Evolutionary conservation across 2,888 invertebrate species (phyloP).

Genomic region (Agriopis aurantiaria): DNA sequence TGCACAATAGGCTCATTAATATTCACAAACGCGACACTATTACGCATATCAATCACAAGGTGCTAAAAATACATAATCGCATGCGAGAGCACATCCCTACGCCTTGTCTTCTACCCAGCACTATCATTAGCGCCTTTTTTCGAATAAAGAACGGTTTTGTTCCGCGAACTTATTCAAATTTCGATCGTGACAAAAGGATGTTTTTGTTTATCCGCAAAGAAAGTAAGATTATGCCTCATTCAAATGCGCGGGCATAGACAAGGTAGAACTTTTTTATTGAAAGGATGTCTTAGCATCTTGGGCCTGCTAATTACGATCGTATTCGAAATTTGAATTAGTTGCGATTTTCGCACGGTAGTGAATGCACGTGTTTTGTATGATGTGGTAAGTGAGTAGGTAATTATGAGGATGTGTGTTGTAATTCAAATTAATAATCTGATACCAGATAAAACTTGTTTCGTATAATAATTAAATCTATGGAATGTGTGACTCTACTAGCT

Average conservation of each 20-base stretch:
- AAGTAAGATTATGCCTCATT: constrained; percentile 60
- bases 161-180: constrained; percentile 70
- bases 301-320: constrained; percentile 71
- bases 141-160: constrained; percentile 40
- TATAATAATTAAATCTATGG: not conserved
- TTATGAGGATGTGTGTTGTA: constrained; percentile 60
- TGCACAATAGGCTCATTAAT: constrained; percentile 74
- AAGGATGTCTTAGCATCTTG: constrained; percentile 25
- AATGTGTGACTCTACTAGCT: not conserved
- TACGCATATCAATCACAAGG: constrained; percentile 85
- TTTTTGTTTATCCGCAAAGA: constrained; percentile 81
- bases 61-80: constrained; percentile 79
- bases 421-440: constrained; percentile 47
- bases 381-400: constrained; percentile 66
- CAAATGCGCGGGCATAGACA: constrained; percentile 59
- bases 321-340: constrained; percentile 66
- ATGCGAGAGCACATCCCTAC: constrained; percentile 79
- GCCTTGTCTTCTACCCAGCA: constrained; percentile 68
- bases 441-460: not conserved
- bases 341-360: constrained; percentile 72
- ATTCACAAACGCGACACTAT: constrained; percentile 78
- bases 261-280: constrained; percentile 53
- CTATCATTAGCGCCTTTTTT: constrained; percentile 82
- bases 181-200: constrained; percentile 68
- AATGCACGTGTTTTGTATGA: constrained; percentile 60